phyloP scores from a whole-genome alignment of 2,888 invertebrate species.

The Zaprionus bogoriensis region DNA sequence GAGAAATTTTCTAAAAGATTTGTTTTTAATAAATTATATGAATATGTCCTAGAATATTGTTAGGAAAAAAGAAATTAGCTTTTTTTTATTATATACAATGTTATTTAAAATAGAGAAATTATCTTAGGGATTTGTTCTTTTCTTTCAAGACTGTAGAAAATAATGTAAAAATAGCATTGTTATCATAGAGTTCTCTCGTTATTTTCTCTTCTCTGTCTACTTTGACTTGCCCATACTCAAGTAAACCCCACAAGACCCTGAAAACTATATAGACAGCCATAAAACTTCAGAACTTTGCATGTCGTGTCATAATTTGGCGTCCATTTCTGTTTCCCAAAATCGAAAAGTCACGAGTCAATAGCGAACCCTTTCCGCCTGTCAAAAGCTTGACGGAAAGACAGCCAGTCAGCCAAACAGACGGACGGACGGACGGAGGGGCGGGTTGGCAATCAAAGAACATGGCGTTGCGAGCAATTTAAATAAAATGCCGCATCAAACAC shows the following conservation, averaged over 20 bases:
- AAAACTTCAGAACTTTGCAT: constrained; percentile 41
- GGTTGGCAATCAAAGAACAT: constrained; percentile 43
- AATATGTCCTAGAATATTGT: too few species aligned
- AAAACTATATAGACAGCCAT: constrained; percentile 21
- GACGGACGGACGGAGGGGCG: not conserved
- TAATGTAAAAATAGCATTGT: too few species aligned
- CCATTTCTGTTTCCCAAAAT: constrained; percentile 17
- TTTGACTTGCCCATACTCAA: not conserved
- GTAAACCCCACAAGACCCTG: not conserved
- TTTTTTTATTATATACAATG: too few species aligned
- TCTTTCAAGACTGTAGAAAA: too few species aligned
- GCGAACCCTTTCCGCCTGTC: constrained; percentile 70
- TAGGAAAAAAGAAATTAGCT: too few species aligned
- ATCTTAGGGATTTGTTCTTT: too few species aligned
- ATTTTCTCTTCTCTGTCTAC: not conserved
- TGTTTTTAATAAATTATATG: too few species aligned
- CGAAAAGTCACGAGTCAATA: constrained; percentile 59
- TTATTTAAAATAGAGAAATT: too few species aligned
- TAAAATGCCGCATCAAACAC: constrained; percentile 54
- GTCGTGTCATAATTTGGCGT: constrained; percentile 25
- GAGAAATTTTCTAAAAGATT: too few species aligned
- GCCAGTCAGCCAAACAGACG: not conserved
- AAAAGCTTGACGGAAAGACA: constrained; percentile 40
- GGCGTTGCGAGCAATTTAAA: constrained; percentile 62
- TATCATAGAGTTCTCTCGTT: too few species aligned